phyloP scores from a whole-genome alignment of 2,797 vertebrate genomes.

The Gymnocypris eckloni region DNA sequence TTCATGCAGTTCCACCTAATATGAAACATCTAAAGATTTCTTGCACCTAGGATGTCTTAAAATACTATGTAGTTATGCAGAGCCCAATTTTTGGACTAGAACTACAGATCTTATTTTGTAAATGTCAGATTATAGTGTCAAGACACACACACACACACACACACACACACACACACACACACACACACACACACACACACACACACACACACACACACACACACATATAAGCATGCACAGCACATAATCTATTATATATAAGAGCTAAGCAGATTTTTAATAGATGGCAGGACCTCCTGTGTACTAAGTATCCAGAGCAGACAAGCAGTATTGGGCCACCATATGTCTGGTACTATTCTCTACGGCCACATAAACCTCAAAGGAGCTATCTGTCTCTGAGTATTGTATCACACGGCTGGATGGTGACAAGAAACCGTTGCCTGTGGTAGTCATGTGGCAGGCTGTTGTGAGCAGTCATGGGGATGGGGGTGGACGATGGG shows the following conservation, averaged over 20 bases:
- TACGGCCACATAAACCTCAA: conserved; percentile 23
- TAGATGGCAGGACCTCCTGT: conserved; percentile 20
- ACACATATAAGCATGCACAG: neutral
- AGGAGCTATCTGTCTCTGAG: conserved; percentile 31
- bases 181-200: neutral
- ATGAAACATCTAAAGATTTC: neutral
- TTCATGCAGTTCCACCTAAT: neutral
- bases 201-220: neutral
- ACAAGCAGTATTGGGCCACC: conserved; percentile 11
- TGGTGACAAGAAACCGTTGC: conserved; percentile 6
- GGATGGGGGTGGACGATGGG: neutral
- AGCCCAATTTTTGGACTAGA: neutral
- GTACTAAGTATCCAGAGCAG: conserved; percentile 32
- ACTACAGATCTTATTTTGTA: neutral
- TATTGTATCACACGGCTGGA: conserved; percentile 20
- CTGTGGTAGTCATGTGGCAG: neutral
- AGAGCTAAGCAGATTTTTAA: conserved; percentile 28
- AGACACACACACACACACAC: neutral
- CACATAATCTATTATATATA: neutral
- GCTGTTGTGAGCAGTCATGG: conserved; percentile 24
- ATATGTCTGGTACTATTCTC: conserved; percentile 37
- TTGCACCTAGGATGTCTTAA: neutral
- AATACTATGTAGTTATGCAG: neutral
- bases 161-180: too few species aligned
- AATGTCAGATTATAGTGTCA: conserved; percentile 28